Conservation (phyloP, 2,888 invertebrate species). For the Diadegma fenestrale region DNA sequence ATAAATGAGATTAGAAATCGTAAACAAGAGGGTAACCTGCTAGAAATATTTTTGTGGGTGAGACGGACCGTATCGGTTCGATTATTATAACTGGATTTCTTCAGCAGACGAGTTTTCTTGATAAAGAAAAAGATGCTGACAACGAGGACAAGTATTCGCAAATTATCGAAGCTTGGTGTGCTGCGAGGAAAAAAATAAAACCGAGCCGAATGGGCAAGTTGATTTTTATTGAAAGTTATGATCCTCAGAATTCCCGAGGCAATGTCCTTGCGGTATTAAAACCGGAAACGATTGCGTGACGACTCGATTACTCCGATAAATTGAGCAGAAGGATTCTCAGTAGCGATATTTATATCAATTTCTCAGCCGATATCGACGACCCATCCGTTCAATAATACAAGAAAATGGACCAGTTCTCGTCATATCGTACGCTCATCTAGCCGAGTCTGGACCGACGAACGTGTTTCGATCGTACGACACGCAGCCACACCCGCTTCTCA, state of each 20-base stretch:
- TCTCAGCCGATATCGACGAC: slow-evolving; percentile 35
- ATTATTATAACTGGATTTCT: slow-evolving; percentile 49
- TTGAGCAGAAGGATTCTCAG: slow-evolving; percentile 40
- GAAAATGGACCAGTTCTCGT: slow-evolving; percentile 34
- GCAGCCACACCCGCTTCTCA: slow-evolving; percentile 52
- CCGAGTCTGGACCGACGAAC: slow-evolving; percentile 44
- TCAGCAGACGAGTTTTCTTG: slow-evolving; percentile 35
- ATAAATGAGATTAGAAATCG: slow-evolving; percentile 7
- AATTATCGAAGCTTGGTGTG: slow-evolving; percentile 32
- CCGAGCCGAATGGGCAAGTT: slow-evolving; percentile 24
- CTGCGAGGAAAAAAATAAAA: slow-evolving; percentile 28
- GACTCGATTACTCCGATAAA: slow-evolving; percentile 35
- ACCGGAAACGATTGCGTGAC: slow-evolving; percentile 61
- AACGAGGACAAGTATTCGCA: slow-evolving; percentile 12
- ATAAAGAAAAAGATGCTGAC: slow-evolving; percentile 36
- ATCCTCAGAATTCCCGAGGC: slow-evolving; percentile 2
- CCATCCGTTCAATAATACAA: slow-evolving; percentile 36
- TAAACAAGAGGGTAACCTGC: slow-evolving; percentile 16
- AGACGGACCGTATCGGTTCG: slow-evolving; percentile 34
- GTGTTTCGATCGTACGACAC: slow-evolving; percentile 42
- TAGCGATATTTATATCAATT: slow-evolving; percentile 49
- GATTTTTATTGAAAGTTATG: slow-evolving; percentile 43
- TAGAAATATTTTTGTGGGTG: slow-evolving; percentile 32
- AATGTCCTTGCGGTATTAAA: slow-evolving; percentile 29
- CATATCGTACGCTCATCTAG: slow-evolving; percentile 50